Percentiles rank a stretch among this genome's conserved stretches.
Conservation (phyloP, 1,140 invertebrate species). For the Drosophila parvula region DNA sequence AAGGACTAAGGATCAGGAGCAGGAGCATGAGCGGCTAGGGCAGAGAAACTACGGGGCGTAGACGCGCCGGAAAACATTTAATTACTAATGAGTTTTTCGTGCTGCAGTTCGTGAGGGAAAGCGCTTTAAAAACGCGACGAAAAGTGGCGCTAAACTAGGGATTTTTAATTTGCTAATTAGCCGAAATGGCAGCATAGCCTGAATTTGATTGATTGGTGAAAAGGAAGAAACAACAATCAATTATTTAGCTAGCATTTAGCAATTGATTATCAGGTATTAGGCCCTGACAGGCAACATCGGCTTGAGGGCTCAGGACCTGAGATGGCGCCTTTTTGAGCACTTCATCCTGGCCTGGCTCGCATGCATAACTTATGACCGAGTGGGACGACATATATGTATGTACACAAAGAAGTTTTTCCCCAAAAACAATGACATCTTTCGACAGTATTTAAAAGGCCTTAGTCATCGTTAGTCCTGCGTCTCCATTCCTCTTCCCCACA, state of each 20-base stretch:
- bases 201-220: conserved; percentile 65
- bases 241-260: conserved; percentile 70
- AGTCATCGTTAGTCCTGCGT: conserved; percentile 66
- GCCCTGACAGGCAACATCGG: conserved; percentile 45
- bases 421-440: conserved; percentile 78
- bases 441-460: conserved; percentile 74
- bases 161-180: conserved; percentile 81
- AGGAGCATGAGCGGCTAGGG: conserved; percentile 3
- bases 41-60: conserved; percentile 74
- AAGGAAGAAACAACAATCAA: conserved; percentile 53
- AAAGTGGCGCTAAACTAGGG: conserved; percentile 42
- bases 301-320: not conserved
- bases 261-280: conserved; percentile 78
- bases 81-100: conserved; percentile 80
- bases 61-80: conserved; percentile 77
- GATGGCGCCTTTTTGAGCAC: conserved; percentile 11
- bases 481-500: not conserved
- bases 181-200: conserved; percentile 22
- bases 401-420: conserved; percentile 59
- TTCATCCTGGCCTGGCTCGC: conserved; percentile 12
- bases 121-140: conserved; percentile 61
- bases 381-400: conserved; percentile 42
- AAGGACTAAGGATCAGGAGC: conserved; percentile 6
- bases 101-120: conserved; percentile 57
- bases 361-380: conserved; percentile 71